These are phyloP conservation scores for Troides aeacus DNA, from an alignment of 2,888 invertebrate genomes.

Conservation along the genomic window DNA sequence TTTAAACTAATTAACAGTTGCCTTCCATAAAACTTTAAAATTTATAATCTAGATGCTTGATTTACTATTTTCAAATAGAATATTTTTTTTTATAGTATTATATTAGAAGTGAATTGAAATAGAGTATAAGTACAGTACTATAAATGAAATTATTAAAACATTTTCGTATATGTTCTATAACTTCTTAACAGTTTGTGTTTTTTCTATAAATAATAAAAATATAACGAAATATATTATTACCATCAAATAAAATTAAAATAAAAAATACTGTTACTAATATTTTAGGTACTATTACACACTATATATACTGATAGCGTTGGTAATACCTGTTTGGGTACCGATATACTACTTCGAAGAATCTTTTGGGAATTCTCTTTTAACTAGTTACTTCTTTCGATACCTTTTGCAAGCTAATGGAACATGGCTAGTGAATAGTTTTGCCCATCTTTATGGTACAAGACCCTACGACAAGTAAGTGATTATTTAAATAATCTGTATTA, in stretches of 20 bases:
- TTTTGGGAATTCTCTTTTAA: constrained; percentile 79
- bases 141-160: too few relatives aligned
- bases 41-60: too few relatives aligned
- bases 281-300: constrained; percentile 83
- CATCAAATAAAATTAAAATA: too few relatives aligned
- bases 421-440: constrained; percentile 91
- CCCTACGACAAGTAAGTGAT: constrained; percentile 86
- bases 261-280: neutral
- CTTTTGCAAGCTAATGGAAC: constrained; percentile 84
- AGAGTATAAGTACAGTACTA: too few relatives aligned
- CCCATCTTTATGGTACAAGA: constrained; percentile 88
- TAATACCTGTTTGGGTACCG: constrained; percentile 83
- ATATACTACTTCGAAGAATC: constrained; percentile 85
- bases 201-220: too few relatives aligned
- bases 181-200: too few relatives aligned
- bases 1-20: neutral
- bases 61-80: too few relatives aligned
- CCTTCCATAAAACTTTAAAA: neutral
- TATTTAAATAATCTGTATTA: neutral
- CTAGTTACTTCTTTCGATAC: constrained; percentile 82
- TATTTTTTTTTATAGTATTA: too few relatives aligned
- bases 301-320: constrained; percentile 79
- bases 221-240: too few relatives aligned
- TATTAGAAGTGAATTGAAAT: too few relatives aligned
- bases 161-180: too few relatives aligned